Evolutionary conservation across 2,888 invertebrate species (phyloP), one percentile per base, ranked within the genome.

Genomic region (Diarsia mendica): DNA sequence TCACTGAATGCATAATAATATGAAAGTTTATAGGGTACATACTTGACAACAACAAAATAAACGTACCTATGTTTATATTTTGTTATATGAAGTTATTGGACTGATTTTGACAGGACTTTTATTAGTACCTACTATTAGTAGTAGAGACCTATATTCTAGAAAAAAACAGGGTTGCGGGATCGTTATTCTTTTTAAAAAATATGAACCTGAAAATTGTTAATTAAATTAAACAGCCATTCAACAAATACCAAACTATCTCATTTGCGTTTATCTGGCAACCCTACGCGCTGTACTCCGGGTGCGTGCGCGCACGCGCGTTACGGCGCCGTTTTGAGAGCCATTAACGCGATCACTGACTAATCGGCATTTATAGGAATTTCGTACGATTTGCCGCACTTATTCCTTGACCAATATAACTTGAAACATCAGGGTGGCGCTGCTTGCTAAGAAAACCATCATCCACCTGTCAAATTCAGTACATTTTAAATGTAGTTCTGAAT

Each of bases 341-440:
- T 82, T 87, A 87, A 88, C 84, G 86, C 88, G 84, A 85, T 86
- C 84, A 77, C 79, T 85, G 82, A 84, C 84, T 87, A 89, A 89
- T 89, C 84, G 83, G 66, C 79, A 84, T 87, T 87, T 83, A 83
- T 79, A 75, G 79, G 81, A 81, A 85, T 80, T 83, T 83, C 77
- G 77, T 81, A 80, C 82, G 77, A 86, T 85, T 86, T 85, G 72
- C 83, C 75, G 72, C 58, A 76, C 70, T 64, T 67, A 76, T 63
- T 63, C n/a, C n/a, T 23, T 23, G 13, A 63, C 63, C 63, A 63
- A 46, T n/a, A n/a, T 8, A 63, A 63, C 44, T 44, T 63, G 63
- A 44, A 44, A 44, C 44, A 63, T 44, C n/a, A 44, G 8, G 3
- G 15, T 23, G n/a, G 63, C 44, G 44, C 63, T 63, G 44, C 44